Conservation (phyloP, 2,797 vertebrate genomes). For the Gallinago solitaria region DNA sequence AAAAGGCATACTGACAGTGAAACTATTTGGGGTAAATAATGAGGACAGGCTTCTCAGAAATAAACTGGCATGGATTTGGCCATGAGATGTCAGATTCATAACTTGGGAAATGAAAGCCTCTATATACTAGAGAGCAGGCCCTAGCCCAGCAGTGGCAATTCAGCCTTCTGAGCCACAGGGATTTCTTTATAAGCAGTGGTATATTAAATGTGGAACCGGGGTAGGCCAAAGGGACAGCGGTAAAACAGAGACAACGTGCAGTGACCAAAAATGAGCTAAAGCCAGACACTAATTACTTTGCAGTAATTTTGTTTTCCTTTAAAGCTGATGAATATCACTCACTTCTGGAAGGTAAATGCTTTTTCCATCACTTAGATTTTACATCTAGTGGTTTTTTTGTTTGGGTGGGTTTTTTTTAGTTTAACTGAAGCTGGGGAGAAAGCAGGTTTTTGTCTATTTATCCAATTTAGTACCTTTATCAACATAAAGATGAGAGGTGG, state of each 20-base stretch:
- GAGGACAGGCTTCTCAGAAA: conserved; percentile 57
- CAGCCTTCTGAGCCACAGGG: conserved; percentile 54
- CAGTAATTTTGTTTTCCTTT: conserved; percentile 33
- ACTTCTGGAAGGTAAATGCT: neutral
- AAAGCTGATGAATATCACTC: neutral
- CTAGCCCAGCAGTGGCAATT: conserved; percentile 34
- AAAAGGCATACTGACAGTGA: conserved; percentile 30
- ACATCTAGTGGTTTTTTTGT: neutral
- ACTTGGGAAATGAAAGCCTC: conserved; percentile 65
- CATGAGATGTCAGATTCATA: conserved; percentile 65
- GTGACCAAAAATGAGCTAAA: conserved; percentile 44
- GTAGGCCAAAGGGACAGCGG: conserved; percentile 44
- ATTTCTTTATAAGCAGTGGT: conserved; percentile 64
- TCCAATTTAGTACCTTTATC: neutral
- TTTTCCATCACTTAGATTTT: neutral
- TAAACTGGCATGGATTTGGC: conserved; percentile 58
- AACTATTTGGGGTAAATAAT: conserved; percentile 63
- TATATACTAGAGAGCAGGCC: conserved; percentile 27
- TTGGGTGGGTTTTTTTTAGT: neutral
- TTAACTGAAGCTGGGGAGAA: neutral
- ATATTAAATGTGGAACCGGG: conserved; percentile 41
- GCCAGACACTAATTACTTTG: conserved; percentile 37
- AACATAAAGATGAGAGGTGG: neutral
- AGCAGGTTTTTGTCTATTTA: neutral
- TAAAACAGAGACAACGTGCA: conserved; percentile 43